phyloP scores from a whole-genome alignment of 2,888 invertebrate species.

The Metalampra italica region DNA sequence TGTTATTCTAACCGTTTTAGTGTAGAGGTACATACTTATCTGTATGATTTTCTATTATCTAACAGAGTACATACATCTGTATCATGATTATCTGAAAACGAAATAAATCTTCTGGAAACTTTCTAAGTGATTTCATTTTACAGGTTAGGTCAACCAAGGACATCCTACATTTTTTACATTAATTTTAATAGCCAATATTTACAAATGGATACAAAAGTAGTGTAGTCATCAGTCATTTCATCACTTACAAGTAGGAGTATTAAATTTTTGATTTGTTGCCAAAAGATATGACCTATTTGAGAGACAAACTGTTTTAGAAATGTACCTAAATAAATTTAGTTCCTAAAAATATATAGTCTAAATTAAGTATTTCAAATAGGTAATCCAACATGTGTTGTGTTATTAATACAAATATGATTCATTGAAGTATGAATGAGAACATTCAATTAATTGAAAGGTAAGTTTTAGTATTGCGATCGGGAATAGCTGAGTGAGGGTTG shows the following conservation, averaged over 20 bases:
- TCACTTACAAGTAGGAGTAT: background rate
- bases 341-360: no score
- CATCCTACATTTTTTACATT: background rate
- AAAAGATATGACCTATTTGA: conserved; percentile 50
- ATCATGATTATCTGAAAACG: background rate
- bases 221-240: background rate
- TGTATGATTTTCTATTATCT: conserved; percentile 2
- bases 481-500: no score
- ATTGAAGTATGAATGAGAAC: background rate
- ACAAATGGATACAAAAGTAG: no score
- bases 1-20: background rate
- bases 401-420: background rate
- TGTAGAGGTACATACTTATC: conserved; percentile 4
- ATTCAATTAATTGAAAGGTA: background rate
- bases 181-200: background rate
- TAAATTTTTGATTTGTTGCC: conserved; percentile 50
- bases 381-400: background rate
- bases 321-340: no score
- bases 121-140: no score
- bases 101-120: background rate
- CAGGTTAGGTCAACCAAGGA: background rate
- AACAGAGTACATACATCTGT: background rate
- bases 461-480: no score
- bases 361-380: background rate
- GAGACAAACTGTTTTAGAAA: conserved; percentile 24